phyloP scores from a whole-genome alignment of 2,113 vertebrate genomes.

The Bos indicus region DNA sequence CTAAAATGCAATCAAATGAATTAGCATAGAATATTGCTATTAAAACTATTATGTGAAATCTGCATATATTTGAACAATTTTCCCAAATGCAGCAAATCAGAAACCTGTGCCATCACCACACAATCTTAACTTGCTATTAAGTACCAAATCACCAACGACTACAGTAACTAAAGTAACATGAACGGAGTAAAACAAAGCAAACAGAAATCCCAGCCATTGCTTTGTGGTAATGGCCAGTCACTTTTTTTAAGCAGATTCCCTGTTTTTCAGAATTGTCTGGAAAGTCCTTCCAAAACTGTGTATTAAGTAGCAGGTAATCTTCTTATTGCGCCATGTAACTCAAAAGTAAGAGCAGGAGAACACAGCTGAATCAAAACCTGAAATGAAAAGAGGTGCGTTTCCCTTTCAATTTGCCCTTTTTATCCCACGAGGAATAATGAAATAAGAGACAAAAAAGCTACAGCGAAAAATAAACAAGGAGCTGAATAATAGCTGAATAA shows the following conservation, averaged over 20 bases:
- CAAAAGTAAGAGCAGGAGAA: neutral
- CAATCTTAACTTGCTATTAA: neutral
- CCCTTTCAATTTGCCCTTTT: neutral
- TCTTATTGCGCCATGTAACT: accelerated
- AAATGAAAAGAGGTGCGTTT: neutral
- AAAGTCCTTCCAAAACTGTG: neutral
- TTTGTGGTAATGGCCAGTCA: neutral
- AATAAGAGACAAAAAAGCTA: neutral
- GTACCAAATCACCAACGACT: neutral
- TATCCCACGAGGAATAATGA: neutral
- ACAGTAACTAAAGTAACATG: neutral
- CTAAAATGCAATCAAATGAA: neutral
- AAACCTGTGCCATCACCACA: neutral
- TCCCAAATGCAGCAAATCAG: neutral
- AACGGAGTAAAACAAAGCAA: neutral
- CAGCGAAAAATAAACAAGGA: neutral
- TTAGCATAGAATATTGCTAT: neutral
- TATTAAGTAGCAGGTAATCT: neutral
- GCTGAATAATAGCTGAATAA: neutral
- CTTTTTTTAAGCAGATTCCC: neutral
- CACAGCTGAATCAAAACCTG: neutral
- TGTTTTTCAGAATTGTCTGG: neutral
- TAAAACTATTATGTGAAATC: neutral
- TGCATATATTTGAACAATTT: neutral
- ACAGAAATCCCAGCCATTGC: neutral